Conservation (phyloP, 2,797 vertebrate genomes). For the Pseudochaenichthys georgianus region DNA sequence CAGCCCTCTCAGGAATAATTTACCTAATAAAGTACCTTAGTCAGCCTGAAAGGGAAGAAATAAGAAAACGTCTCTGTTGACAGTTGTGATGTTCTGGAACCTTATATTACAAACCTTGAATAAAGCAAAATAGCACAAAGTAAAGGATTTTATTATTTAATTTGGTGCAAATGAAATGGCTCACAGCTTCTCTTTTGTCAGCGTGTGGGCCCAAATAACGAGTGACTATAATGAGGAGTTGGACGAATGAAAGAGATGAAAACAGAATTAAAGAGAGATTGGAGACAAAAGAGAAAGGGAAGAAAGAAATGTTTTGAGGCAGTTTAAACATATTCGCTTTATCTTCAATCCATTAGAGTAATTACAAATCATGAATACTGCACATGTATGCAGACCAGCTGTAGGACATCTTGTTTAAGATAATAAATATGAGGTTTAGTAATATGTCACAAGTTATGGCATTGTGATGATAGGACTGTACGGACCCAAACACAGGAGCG, state of each 20-base stretch:
- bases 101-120: background rate
- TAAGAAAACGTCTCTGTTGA: conserved; percentile 21
- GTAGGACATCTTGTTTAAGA: background rate
- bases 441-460: background rate
- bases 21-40: conserved; percentile 70
- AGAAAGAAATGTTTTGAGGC: background rate
- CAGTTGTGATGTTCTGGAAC: conserved; percentile 20
- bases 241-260: conserved; percentile 24
- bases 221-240: conserved; percentile 38
- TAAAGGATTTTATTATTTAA: conserved; percentile 29
- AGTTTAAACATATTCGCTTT: conserved; percentile 15
- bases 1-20: conserved; percentile 71
- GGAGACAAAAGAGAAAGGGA: conserved; percentile 12
- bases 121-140: conserved; percentile 20
- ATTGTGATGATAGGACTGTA: background rate
- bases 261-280: conserved; percentile 8
- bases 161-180: conserved; percentile 36
- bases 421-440: background rate
- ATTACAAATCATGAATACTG: conserved; percentile 1
- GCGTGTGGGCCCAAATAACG: conserved; percentile 32
- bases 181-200: conserved; percentile 36
- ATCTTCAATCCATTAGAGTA: conserved; percentile 16
- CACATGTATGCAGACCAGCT: background rate
- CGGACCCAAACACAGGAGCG: too few relatives aligned
- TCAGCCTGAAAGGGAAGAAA: conserved; percentile 12